phyloP scores from a whole-genome alignment of 2,113 vertebrate genomes.

The Eolophus roseicapilla region DNA sequence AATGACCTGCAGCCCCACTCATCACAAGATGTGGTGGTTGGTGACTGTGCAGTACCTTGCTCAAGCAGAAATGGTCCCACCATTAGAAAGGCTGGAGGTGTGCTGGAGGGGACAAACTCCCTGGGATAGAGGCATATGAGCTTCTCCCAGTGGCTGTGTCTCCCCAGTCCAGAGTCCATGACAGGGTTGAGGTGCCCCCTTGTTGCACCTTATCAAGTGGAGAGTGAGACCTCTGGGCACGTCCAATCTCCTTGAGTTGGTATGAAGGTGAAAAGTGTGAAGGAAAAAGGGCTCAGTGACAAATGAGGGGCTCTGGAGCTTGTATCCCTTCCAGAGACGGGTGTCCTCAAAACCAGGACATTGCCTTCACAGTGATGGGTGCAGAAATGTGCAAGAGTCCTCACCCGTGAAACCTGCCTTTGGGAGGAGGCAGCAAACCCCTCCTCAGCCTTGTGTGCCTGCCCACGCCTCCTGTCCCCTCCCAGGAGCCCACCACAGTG shows the following conservation, averaged over 20 bases:
- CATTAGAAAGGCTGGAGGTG: neutral
- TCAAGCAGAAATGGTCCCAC: neutral
- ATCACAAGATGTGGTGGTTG: neutral
- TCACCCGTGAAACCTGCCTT: neutral
- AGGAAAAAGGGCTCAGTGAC: accelerated
- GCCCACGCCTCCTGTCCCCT: neutral
- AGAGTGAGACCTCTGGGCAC: neutral
- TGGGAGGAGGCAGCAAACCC: neutral
- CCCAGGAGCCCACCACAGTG: neutral
- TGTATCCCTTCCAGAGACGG: neutral
- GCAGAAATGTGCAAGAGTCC: neutral
- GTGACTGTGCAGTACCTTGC: neutral
- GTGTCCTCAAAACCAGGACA: neutral
- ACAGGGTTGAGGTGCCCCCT: neutral
- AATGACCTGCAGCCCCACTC: neutral
- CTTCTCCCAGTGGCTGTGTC: neutral
- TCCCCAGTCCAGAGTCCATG: neutral
- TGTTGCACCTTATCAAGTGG: neutral
- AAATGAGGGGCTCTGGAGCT: neutral
- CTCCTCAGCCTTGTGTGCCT: neutral
- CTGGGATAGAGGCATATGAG: neutral
- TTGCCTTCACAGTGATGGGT: neutral
- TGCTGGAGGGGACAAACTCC: neutral
- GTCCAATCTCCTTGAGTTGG: neutral
- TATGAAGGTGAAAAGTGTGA: neutral